A percentile compares a stretch with the other conserved stretches of the same genome.
phyloP scores from a whole-genome alignment of 1,140 invertebrate genomes.

The Eubasilissa regina region DNA sequence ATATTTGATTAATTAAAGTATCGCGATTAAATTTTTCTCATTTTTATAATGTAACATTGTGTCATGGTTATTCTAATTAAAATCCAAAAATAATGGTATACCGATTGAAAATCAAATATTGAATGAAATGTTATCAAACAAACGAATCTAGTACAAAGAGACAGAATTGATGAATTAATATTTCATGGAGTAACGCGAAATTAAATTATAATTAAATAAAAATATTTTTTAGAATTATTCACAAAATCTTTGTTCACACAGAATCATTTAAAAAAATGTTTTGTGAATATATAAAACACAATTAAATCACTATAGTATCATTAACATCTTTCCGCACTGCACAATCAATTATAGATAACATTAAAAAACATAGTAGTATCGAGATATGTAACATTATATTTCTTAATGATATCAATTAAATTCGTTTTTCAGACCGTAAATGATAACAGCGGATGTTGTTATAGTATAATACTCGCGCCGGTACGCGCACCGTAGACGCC shows the following conservation, averaged over 20 bases:
- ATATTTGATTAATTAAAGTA: too few relatives aligned
- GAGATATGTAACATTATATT: too few relatives aligned
- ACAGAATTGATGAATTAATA: background rate
- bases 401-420: too few relatives aligned
- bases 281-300: background rate
- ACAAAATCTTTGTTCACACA: background rate
- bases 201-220: background rate
- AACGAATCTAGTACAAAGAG: background rate
- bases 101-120: background rate
- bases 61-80: too few relatives aligned
- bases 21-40: too few relatives aligned
- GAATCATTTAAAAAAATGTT: background rate
- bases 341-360: too few relatives aligned
- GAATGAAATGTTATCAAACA: background rate
- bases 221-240: too few relatives aligned
- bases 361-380: too few relatives aligned
- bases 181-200: background rate
- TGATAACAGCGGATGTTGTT: constrained; percentile 1
- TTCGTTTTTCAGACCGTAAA: too few relatives aligned
- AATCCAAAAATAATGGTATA: too few relatives aligned
- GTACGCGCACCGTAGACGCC: constrained; percentile 1
- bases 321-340: too few relatives aligned
- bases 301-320: background rate
- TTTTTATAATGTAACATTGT: too few relatives aligned
- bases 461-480: constrained; percentile 21